Conservation (phyloP, 2,888 invertebrate species). For the Mythimna impura region DNA sequence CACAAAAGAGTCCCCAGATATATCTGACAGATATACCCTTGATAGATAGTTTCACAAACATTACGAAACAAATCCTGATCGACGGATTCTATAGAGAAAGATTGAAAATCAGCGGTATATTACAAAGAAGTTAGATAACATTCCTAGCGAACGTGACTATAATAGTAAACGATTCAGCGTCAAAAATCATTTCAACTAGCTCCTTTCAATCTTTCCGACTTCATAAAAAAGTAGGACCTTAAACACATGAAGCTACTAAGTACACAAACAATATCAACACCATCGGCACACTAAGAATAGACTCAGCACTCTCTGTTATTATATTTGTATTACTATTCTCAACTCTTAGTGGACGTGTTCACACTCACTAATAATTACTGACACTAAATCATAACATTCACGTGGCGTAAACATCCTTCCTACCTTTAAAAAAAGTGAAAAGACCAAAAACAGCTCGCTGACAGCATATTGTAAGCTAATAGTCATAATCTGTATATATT, state of each 20-base stretch:
- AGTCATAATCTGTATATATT: conserved; percentile 85
- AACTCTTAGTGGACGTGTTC: conserved; percentile 87
- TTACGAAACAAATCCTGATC: conserved; percentile 76
- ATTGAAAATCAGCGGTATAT: conserved; percentile 56
- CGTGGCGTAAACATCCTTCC: conserved; percentile 88
- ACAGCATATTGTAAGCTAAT: conserved; percentile 87
- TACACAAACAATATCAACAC: conserved; percentile 78
- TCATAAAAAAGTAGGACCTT: conserved; percentile 69
- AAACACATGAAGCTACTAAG: conserved; percentile 76
- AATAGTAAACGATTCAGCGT: conserved; percentile 38
- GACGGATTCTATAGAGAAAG: conserved; percentile 64
- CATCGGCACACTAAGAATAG: conserved; percentile 81
- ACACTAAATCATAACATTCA: conserved; percentile 88
- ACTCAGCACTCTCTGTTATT: conserved; percentile 84
- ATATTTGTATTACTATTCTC: conserved; percentile 86
- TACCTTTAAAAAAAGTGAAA: conserved; percentile 78
- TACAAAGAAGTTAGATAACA: conserved; percentile 38
- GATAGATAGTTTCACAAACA: conserved; percentile 87
- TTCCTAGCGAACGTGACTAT: conserved; percentile 48
- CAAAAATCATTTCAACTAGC: conserved; percentile 43
- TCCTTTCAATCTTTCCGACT: conserved; percentile 53
- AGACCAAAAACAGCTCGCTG: conserved; percentile 85
- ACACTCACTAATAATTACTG: conserved; percentile 89
- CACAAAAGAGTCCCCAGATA: conserved; percentile 89
- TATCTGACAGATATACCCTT: conserved; percentile 86